Conservation (phyloP, 2,888 invertebrate genomes). For the Odiellus spinosus region DNA sequence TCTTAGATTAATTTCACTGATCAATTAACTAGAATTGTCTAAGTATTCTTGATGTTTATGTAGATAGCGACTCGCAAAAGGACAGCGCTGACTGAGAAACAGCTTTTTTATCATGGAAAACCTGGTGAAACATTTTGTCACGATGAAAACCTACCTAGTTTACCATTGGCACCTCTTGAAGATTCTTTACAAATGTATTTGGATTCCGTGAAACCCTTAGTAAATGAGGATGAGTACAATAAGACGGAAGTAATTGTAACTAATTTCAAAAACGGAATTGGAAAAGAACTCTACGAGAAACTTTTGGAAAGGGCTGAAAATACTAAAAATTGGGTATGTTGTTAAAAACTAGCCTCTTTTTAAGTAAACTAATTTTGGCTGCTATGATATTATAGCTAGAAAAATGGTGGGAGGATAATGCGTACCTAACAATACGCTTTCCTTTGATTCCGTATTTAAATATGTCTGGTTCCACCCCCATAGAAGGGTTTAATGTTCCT, state of each 20-base stretch:
- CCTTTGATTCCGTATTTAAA: conserved; percentile 38
- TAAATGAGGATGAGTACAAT: conserved; percentile 32
- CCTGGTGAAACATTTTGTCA: conserved; percentile 35
- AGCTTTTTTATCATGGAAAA: too few species aligned
- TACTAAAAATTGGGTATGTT: conserved; percentile 38
- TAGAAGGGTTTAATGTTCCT: conserved; percentile 20
- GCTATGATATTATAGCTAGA: conserved; percentile 28
- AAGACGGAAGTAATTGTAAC: conserved; percentile 33
- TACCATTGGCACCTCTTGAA: conserved; percentile 39
- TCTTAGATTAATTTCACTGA: too few species aligned
- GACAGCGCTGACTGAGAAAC: too few species aligned
- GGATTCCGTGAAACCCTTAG: conserved; percentile 36
- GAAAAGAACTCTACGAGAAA: conserved; percentile 34
- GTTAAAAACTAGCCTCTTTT: not conserved
- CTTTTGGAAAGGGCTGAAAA: conserved; percentile 32
- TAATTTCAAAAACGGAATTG: conserved; percentile 37
- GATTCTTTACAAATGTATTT: conserved; percentile 39
- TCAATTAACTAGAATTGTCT: too few species aligned
- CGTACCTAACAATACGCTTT: conserved; percentile 36
- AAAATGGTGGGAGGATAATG: conserved; percentile 42
- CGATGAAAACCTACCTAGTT: conserved; percentile 36
- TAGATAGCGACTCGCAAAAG: too few species aligned
- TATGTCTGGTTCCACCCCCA: conserved; percentile 29
- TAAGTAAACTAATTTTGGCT: not conserved
- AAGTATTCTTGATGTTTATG: too few species aligned